Conservation (phyloP, 2,888 invertebrate genomes). For the Sinopyrophorus schimmeli region DNA sequence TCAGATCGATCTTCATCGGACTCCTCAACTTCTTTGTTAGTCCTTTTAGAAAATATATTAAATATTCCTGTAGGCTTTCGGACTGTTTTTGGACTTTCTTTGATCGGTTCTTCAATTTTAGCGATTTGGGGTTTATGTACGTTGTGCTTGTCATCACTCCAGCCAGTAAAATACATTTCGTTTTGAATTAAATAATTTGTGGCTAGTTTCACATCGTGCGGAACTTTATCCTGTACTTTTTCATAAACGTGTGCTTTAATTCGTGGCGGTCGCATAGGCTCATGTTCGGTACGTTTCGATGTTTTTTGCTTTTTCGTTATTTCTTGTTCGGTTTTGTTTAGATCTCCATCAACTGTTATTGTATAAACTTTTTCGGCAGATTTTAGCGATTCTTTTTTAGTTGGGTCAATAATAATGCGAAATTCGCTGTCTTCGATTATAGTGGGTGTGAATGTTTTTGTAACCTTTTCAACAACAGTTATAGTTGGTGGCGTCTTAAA, state of each 20-base stretch:
- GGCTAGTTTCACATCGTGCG: conserved; percentile 38
- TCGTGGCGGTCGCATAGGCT: conserved; percentile 39
- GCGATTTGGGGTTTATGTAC: conserved; percentile 30
- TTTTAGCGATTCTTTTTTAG: conserved; percentile 42
- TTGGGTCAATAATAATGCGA: conserved; percentile 47
- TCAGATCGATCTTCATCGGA: conserved; percentile 43
- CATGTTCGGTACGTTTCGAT: conserved; percentile 37
- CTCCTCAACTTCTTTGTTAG: conserved; percentile 48
- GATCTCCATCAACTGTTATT: conserved; percentile 43
- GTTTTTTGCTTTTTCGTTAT: conserved; percentile 42
- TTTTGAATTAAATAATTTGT: conserved; percentile 48
- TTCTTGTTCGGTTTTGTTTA: conserved; percentile 43
- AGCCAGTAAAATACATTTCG: conserved; percentile 46
- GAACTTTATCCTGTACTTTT: conserved; percentile 38
- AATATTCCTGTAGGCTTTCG: conserved; percentile 47
- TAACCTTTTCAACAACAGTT: conserved; percentile 46
- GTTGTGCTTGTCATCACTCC: conserved; percentile 44
- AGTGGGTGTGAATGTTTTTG: conserved; percentile 47
- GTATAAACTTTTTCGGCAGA: conserved; percentile 46
- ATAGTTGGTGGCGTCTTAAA: conserved; percentile 18
- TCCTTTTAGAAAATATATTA: conserved; percentile 46
- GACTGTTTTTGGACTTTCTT: conserved; percentile 42
- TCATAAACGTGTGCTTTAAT: conserved; percentile 44
- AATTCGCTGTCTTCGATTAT: conserved; percentile 49
- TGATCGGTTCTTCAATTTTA: conserved; percentile 27